These are phyloP conservation scores for Toxotes chatareus DNA, from an alignment of 2,113 vertebrate species.

Conservation along the genomic window DNA sequence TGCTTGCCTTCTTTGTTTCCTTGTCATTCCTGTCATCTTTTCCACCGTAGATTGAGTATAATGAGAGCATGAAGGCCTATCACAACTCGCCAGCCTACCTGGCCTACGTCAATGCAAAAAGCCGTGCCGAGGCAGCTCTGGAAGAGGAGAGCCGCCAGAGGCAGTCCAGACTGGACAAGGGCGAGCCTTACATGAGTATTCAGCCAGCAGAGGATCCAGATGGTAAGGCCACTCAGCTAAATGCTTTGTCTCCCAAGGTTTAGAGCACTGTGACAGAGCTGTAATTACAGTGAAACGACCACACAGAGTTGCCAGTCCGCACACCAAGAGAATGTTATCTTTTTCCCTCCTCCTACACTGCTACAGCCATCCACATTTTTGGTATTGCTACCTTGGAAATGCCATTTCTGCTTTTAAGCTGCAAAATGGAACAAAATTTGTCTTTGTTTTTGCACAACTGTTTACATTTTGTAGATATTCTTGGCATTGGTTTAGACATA, in stretches of 20 bases:
- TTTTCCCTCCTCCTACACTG: slow-evolving; percentile 36
- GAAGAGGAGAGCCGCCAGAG: slow-evolving; percentile 97
- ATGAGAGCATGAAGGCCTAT: slow-evolving; percentile 99
- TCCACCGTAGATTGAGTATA: slow-evolving; percentile 95
- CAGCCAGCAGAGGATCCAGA: slow-evolving; percentile 98
- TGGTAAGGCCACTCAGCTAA: slow-evolving; percentile 83
- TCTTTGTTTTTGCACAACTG: slow-evolving; percentile 25
- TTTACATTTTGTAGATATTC: slow-evolving; percentile 58
- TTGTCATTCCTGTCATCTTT: slow-evolving; percentile 70
- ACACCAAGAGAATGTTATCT: slow-evolving; percentile 44
- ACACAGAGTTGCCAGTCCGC: slow-evolving; percentile 49
- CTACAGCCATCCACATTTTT: slow-evolving; percentile 47
- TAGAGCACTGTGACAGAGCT: slow-evolving; percentile 53
- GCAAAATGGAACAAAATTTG: slow-evolving; percentile 26
- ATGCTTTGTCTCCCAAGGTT: slow-evolving; percentile 57
- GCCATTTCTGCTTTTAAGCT: slow-evolving; percentile 36
- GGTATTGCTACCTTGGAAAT: slow-evolving; percentile 41
- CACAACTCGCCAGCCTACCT: slow-evolving; percentile 99
- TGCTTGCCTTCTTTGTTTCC: slow-evolving; percentile 54
- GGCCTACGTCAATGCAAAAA: slow-evolving; percentile 98
- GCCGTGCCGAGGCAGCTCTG: slow-evolving; percentile 94
- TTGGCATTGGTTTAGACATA: slow-evolving; percentile 56
- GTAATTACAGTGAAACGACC: slow-evolving; percentile 69
- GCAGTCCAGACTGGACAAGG: slow-evolving; percentile 97
- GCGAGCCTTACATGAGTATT: slow-evolving; percentile 98